A percentile compares a stretch with the other conserved stretches of the same genome.
Conservation (phyloP, 1,140 invertebrate species). For the Drosophila littoralis region DNA sequence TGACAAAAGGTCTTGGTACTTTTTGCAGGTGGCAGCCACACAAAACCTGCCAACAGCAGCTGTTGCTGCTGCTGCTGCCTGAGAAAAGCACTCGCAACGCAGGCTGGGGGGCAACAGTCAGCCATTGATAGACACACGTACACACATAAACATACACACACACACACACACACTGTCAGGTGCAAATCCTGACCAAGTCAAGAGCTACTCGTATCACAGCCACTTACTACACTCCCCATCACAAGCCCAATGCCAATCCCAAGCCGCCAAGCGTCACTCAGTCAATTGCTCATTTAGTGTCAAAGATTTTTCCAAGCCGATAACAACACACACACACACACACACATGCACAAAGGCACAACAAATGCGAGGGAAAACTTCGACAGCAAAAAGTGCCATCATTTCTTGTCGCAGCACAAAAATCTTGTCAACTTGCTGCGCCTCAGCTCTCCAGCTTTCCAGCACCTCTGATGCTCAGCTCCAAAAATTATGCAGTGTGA, state of each 20-base stretch:
- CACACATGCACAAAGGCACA: not conserved
- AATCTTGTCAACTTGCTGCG: slow-evolving; percentile 71
- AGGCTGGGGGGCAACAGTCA: not conserved
- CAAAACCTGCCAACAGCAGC: slow-evolving; percentile 45
- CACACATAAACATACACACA: not conserved
- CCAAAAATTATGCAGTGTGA: slow-evolving; percentile 80
- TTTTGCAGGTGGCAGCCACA: slow-evolving; percentile 31
- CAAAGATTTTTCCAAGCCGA: slow-evolving; percentile 77
- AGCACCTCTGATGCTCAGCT: slow-evolving; percentile 12
- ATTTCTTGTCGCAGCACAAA: slow-evolving; percentile 78
- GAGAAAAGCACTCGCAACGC: not conserved
- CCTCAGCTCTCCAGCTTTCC: slow-evolving; percentile 14
- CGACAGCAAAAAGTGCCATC: slow-evolving; percentile 54
- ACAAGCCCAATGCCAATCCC: slow-evolving; percentile 6
- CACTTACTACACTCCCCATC: slow-evolving; percentile 4
- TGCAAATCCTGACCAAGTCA: slow-evolving; percentile 37
- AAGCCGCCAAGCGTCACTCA: slow-evolving; percentile 53
- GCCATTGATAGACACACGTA: slow-evolving; percentile 23
- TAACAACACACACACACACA: slow-evolving; percentile 53
- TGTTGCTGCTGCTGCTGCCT: slow-evolving; percentile 8
- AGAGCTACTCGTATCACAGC: slow-evolving; percentile 32
- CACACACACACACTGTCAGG: slow-evolving; percentile 1
- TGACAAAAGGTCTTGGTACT: slow-evolving; percentile 53
- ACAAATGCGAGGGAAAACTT: slow-evolving; percentile 23
- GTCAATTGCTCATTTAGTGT: slow-evolving; percentile 82